Base-by-base conservation (phyloP, 2,888 invertebrate species). In the Axea sp. region DNA sequence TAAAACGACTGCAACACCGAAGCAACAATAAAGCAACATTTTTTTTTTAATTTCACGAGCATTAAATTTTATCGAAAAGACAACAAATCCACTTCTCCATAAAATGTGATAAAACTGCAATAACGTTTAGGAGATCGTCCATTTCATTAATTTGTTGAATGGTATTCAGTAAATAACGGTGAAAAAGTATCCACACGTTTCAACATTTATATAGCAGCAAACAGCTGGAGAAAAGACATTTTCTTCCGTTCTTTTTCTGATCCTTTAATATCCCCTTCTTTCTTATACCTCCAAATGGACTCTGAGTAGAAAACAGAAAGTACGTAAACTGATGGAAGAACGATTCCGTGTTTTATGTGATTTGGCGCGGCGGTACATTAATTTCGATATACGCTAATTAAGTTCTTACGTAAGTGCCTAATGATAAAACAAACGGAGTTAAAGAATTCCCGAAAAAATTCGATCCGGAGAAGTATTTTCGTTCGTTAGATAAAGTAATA, bases 211-310 rank as follows among this genome's bases (percentile, higher is more conserved):
- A 28, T 33, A 33, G 31, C 33, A 41, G 51, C 33, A n/a, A 19
- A 6, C 7, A n/a, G 26, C 31, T 43, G 47, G 37, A 49, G 33
- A 57, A 59, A n/a, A 55, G 33, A 59, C 49, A 59, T 57, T 57
- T 41, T 51, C 49, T 11, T 41, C 19, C 15, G 15, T 24, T 35
- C 17, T 49, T 28, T 41, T 31, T 41, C 49, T 68, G 67, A 68
- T 68, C 67, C 67, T 49, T 68, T 68, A 68, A 59, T 51, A 51
- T 68, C 33, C 37, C 47, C 24, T n/a, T n/a, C 51, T 45, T 37
- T 24, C 53, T 49, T 59, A 35, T 43, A 51, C 35, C 31, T 39
- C 12, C 19, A 68, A 59, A 59, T 59, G 59, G 28, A 47, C 68
- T 59, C 19, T 8, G 37, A n/a, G 6, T 9, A 28, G 9, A 9